Evolutionary conservation across 1,140 invertebrate species (phyloP).

Genomic region (Agrypnia vestita): DNA sequence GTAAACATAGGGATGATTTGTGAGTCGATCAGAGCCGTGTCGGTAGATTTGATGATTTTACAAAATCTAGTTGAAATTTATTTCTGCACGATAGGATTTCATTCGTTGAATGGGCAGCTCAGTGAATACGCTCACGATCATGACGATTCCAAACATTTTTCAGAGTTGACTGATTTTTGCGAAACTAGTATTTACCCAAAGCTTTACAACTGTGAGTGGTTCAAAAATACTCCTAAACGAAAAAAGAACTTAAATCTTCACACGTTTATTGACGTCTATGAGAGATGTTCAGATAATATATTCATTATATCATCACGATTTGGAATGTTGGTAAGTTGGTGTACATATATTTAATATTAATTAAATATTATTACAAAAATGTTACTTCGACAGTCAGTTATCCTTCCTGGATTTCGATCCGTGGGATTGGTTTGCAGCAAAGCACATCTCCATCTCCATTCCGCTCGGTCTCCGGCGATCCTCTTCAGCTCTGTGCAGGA

Average conservation of each 20-base stretch:
- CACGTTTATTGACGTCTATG: background rate
- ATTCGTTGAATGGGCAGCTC: background rate
- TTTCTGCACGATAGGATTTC: background rate
- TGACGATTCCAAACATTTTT: background rate
- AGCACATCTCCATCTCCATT: too few species aligned
- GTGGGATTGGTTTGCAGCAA: too few species aligned
- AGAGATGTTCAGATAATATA: background rate
- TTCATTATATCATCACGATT: slow-evolving; percentile 1
- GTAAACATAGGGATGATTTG: background rate
- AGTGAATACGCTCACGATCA: background rate
- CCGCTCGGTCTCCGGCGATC: too few species aligned
- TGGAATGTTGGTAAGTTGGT: slow-evolving; percentile 7
- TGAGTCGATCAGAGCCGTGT: background rate
- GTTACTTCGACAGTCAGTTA: background rate
- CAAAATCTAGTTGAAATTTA: slow-evolving; percentile 16
- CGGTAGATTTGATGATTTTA: slow-evolving; percentile 1
- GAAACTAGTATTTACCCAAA: slow-evolving; percentile 1
- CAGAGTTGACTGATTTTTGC: background rate
- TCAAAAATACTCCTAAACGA: background rate
- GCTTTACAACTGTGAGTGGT: background rate
- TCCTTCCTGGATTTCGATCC: too few species aligned
- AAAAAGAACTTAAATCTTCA: background rate
- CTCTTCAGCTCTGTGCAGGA: too few species aligned
- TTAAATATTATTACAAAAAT: too few species aligned
- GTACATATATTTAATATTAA: too few species aligned